A percentile compares a stretch with the other conserved stretches of the same genome.
phyloP scores from a whole-genome alignment of 2,113 vertebrate genomes.

The Bombycilla garrulus region DNA sequence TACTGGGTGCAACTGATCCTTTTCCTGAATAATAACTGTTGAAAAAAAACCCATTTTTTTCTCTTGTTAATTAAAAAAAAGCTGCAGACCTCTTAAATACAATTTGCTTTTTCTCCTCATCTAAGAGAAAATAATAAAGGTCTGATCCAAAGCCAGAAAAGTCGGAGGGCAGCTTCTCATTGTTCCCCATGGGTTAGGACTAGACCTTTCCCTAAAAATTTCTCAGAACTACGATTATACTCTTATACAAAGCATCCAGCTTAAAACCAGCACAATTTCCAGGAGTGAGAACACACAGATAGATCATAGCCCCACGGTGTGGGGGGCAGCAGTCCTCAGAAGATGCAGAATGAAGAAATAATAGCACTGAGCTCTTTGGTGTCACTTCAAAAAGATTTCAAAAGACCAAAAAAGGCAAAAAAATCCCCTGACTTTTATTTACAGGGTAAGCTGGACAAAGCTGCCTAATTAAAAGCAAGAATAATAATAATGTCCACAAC shows the following conservation, averaged over 20 bases:
- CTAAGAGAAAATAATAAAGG: background rate
- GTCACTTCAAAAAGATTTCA: background rate
- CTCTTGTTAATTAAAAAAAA: background rate
- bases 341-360: background rate
- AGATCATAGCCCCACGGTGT: background rate
- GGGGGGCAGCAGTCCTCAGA: background rate
- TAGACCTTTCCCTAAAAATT: background rate
- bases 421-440: background rate
- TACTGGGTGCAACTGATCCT: background rate
- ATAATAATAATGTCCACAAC: background rate
- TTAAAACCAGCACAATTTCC: background rate
- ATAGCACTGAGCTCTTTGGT: background rate
- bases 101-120: background rate
- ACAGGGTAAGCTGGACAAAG: background rate
- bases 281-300: background rate
- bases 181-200: background rate
- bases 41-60: background rate
- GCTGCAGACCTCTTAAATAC: background rate
- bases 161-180: background rate
- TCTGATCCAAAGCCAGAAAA: background rate
- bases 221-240: background rate
- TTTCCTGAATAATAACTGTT: background rate
- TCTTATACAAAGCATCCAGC: background rate
- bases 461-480: background rate
- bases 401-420: rapidly evolving